Evolutionary conservation across 2,113 vertebrate species (phyloP).

Genomic region (Xyliphius kryptos): DNA sequence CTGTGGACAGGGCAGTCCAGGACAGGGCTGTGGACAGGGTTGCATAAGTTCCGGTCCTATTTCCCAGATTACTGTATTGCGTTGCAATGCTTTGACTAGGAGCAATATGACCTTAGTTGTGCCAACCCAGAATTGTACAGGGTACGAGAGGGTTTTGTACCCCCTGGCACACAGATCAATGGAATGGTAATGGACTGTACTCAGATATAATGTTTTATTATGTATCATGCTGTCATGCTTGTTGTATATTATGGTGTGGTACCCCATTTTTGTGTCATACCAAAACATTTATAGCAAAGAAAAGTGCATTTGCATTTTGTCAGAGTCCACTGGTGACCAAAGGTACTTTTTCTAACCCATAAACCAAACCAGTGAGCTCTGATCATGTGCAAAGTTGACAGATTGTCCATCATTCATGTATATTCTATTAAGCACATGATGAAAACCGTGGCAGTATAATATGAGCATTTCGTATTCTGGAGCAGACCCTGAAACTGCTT

Average conservation of each 20-base stretch:
- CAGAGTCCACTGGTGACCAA: no score
- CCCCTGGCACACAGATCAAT: constrained; percentile 26
- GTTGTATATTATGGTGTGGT: no score
- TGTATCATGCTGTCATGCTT: no score
- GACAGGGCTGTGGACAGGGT: no score
- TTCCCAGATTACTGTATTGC: constrained; percentile 53
- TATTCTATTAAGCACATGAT: constrained; percentile 26
- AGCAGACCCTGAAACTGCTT: constrained; percentile 35
- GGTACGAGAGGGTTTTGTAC: constrained; percentile 44
- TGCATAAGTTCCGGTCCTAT: constrained; percentile 64
- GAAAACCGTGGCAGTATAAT: constrained; percentile 37
- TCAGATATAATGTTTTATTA: constrained; percentile 53
- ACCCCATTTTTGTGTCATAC: no score
- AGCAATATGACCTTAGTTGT: no score
- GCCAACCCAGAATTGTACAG: constrained; percentile 51
- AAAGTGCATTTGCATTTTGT: no score
- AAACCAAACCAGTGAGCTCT: constrained; percentile 24
- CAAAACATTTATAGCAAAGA: no score
- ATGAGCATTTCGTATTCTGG: constrained; percentile 30
- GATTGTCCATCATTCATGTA: constrained; percentile 41
- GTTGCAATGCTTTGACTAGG: constrained; percentile 51
- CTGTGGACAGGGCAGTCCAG: constrained; percentile 57
- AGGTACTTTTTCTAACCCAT: no score
- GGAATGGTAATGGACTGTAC: constrained; percentile 34
- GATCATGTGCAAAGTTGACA: constrained; percentile 38